Conservation (phyloP, 1,140 invertebrate genomes). For the Hycleus phaleratus region DNA sequence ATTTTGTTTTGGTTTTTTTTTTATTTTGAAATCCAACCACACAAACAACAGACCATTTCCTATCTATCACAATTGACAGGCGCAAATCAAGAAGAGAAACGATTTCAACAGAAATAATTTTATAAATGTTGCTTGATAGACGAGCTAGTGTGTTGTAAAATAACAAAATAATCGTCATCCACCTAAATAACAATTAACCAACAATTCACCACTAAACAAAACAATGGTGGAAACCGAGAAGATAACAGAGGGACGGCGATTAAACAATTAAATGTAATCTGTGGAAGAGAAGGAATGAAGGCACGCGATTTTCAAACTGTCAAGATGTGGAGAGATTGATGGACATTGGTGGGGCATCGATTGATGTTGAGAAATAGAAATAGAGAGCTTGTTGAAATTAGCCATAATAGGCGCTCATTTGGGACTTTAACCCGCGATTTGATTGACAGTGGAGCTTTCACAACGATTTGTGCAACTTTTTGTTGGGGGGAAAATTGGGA, state of each 20-base stretch:
- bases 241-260: conserved; percentile 7
- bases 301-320: conserved; percentile 26
- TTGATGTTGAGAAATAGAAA: too few relatives aligned
- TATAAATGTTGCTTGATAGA: too few relatives aligned
- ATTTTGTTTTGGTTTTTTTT: too few relatives aligned
- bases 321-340: conserved; percentile 20
- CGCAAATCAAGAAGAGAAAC: conserved; percentile 18
- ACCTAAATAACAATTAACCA: not conserved
- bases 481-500: too few relatives aligned
- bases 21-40: too few relatives aligned
- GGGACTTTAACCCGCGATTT: conserved; percentile 3
- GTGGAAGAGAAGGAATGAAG: conserved; percentile 11
- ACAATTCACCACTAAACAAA: not conserved
- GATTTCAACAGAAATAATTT: conserved; percentile 12
- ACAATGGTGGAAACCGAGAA: not conserved
- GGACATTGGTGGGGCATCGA: conserved; percentile 2
- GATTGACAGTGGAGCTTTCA: not conserved
- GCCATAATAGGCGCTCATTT: conserved; percentile 18
- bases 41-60: conserved; percentile 7
- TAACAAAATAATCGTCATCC: too few relatives aligned
- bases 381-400: conserved; percentile 7
- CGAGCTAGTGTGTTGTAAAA: too few relatives aligned
- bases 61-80: conserved; percentile 29
- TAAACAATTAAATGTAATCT: conserved; percentile 29
- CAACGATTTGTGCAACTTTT: too few relatives aligned